phyloP scores from a whole-genome alignment of 2,797 vertebrate species.

The Chloroceryle inda region DNA sequence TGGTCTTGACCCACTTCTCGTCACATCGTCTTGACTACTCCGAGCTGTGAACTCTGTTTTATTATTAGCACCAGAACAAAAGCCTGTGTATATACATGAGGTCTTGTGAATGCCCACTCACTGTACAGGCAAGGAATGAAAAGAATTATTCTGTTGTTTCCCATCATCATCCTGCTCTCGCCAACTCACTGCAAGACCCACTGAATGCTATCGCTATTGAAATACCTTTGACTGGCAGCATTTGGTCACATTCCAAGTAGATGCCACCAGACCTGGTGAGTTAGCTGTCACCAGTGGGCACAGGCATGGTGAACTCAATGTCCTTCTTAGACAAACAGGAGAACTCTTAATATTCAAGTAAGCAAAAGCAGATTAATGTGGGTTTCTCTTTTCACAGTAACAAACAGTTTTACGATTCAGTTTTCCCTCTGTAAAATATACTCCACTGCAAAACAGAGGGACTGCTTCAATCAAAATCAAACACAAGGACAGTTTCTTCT shows the following conservation, averaged over 20 bases:
- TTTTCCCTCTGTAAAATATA: background rate
- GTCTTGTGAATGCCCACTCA: slow-evolving; percentile 31
- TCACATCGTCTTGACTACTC: background rate
- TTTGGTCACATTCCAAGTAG: background rate
- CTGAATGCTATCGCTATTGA: background rate
- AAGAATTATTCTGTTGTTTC: slow-evolving; percentile 31
- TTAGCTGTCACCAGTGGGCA: background rate
- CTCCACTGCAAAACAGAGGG: background rate
- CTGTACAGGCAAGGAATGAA: slow-evolving; percentile 11
- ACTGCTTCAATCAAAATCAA: background rate
- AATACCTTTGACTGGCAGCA: background rate
- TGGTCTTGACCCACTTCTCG: slow-evolving; percentile 32
- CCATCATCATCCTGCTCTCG: background rate
- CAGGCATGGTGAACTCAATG: background rate
- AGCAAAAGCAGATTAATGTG: background rate
- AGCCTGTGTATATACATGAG: background rate
- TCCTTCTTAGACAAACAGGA: background rate
- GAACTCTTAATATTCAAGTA: background rate
- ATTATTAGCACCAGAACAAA: slow-evolving; percentile 57
- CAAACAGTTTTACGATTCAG: background rate
- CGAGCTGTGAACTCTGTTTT: slow-evolving; percentile 19
- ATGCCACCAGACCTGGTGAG: background rate
- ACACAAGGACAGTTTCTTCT: background rate
- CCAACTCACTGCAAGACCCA: background rate
- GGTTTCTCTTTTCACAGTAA: background rate